Percentiles rank a stretch among this genome's conserved stretches.
Evolutionary conservation across 1,140 invertebrate species (phyloP).

Genomic region (Rhagoletis pomonella): DNA sequence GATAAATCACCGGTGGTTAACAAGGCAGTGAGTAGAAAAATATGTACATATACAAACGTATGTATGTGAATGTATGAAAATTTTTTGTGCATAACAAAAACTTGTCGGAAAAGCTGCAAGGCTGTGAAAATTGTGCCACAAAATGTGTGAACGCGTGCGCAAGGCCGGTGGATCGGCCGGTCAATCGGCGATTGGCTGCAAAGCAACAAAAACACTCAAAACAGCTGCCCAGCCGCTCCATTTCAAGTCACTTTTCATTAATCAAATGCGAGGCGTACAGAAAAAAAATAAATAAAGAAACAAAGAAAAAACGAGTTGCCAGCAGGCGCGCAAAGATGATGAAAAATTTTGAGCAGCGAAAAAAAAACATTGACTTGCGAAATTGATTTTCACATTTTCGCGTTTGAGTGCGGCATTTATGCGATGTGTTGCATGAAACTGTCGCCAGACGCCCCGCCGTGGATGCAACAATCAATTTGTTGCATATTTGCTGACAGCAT

Average conservation of each 20-base stretch:
- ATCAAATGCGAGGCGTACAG: slow-evolving; percentile 5
- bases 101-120: slow-evolving; percentile 6
- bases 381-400: slow-evolving; percentile 25
- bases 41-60: background rate
- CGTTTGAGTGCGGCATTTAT: background rate
- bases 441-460: background rate
- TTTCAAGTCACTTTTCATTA: slow-evolving; percentile 42
- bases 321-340: background rate
- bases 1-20: slow-evolving; percentile 19
- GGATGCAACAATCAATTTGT: slow-evolving; percentile 44
- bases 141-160: background rate
- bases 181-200: background rate
- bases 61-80: background rate
- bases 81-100: background rate
- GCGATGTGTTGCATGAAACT: background rate
- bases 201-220: background rate
- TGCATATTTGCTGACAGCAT: slow-evolving; percentile 38
- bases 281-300: background rate
- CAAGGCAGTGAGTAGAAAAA: background rate
- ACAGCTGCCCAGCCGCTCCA: slow-evolving; percentile 2
- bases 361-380: background rate
- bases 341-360: background rate
- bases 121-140: slow-evolving; percentile 17
- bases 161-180: background rate
- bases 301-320: no score